Base-by-base conservation (phyloP, 2,113 vertebrate genomes). In the Pao palembangensis region DNA sequence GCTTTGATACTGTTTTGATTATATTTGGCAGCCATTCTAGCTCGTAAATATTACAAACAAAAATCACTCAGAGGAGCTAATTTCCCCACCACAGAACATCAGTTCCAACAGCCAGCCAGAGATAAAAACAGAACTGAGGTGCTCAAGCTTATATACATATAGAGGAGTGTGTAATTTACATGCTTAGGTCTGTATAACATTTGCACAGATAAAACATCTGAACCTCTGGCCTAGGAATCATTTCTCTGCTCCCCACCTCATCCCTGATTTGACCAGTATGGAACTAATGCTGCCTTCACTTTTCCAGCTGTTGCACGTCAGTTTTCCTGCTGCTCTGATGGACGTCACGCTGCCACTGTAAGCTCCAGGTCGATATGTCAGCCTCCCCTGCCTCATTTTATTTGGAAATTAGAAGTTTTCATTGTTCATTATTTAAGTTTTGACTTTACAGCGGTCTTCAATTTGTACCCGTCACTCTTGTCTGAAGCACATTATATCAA, bases 401-500 rank as follows among this genome's bases (percentile, higher is more conserved):
- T 87, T 87, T 87, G 78, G 70, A 78, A 83, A 84, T 84, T 59
- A 80, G 85, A 23, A 23, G 25, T 28, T 28, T 28, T 28, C 25
- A 87, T 66, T 80, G 81, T 83, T 84, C 58, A 81, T 84, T 84
- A 87, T 87, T 76, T 11, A 81, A 72, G 75, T 78, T 78, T 69
- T 3, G 55, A 64, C 68, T 68, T 69, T 77, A 82, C 81, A 85
- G 85, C 83, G 65, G 62, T 87, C 83, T 84, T 67, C 75, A 58
- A 72, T 81, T 77, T 76, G 75, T 65, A 55, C 49, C 75, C 62
- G 72, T 78, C 69, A 56, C 61, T 81, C 71, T 54, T 63, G 67
- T 84, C 79, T 64, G 8, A 65, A 18, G 51, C 69, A 31, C 64
- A 70, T 67, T 72, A 18, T 67, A 78, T 80, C 70, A 78, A 76